Evolutionary conservation across 2,888 invertebrate genomes (phyloP).

Genomic region (Arge pagana): DNA sequence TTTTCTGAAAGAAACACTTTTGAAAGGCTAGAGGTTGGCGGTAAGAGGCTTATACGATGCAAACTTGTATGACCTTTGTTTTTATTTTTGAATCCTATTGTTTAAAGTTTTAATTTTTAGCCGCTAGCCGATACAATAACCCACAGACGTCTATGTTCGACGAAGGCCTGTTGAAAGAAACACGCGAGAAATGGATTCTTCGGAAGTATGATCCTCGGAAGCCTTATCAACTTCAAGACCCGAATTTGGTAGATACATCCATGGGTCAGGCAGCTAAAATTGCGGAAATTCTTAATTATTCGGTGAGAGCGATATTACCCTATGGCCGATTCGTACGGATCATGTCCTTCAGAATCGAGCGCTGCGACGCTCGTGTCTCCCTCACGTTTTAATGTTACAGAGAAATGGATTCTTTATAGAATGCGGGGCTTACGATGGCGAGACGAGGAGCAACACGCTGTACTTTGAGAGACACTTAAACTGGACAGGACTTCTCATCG

Average conservation of each 20-base stretch:
- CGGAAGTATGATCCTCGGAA: conserved; percentile 22
- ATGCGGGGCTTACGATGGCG: conserved; percentile 63
- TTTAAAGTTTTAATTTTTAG: conserved; percentile 11
- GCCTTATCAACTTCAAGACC: conserved; percentile 41
- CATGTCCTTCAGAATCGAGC: too few species aligned
- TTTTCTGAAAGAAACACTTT: too few species aligned
- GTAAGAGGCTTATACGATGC: too few species aligned
- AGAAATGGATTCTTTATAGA: conserved; percentile 62
- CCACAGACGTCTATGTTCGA: conserved; percentile 31
- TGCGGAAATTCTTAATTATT: conserved; percentile 50
- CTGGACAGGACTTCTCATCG: conserved; percentile 62
- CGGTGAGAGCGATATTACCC: conserved; percentile 40
- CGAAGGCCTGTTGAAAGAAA: conserved; percentile 27
- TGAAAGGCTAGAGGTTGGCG: too few species aligned
- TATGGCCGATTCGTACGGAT: neutral
- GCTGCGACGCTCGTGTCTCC: too few species aligned
- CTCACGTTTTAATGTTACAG: too few species aligned
- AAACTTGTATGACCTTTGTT: too few species aligned
- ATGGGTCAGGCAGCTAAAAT: conserved; percentile 56
- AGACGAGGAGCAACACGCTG: conserved; percentile 62
- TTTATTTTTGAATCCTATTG: too few species aligned
- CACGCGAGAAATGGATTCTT: conserved; percentile 38
- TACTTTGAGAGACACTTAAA: conserved; percentile 58
- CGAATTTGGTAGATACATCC: conserved; percentile 49
- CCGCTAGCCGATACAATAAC: conserved; percentile 37